Evolutionary conservation across 2,888 invertebrate species (phyloP).

Genomic region (Cancer borealis): DNA sequence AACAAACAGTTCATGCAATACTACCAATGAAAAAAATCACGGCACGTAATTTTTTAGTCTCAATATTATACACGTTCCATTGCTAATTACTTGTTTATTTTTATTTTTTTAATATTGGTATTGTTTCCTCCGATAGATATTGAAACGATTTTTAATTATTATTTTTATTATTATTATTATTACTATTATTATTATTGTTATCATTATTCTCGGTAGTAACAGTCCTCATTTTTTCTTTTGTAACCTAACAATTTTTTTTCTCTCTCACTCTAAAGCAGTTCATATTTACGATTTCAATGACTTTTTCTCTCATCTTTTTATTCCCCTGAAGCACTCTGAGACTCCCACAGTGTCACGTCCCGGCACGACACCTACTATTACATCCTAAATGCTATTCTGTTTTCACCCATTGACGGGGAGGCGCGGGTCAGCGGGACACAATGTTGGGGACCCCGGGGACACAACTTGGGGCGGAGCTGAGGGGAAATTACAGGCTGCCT

Average conservation of each 20-base stretch:
- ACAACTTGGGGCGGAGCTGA: constrained; percentile 43
- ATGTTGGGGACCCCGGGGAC: neutral
- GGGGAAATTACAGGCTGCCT: constrained; percentile 66
- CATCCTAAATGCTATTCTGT: constrained; percentile 54
- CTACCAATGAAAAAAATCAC: constrained; percentile 45
- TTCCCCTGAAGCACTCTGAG: neutral
- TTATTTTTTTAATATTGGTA: neutral
- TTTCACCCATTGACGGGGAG: constrained; percentile 31
- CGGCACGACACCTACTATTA: constrained; percentile 49
- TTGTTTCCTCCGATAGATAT: constrained; percentile 23
- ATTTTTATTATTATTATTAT: constrained; percentile 17
- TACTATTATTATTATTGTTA: neutral
- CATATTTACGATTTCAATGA: neutral
- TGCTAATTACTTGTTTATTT: neutral
- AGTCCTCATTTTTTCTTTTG: neutral
- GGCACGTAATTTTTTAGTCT: neutral
- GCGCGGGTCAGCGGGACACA: neutral
- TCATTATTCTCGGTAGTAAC: neutral
- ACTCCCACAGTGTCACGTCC: constrained; percentile 29
- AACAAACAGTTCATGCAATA: constrained; percentile 17
- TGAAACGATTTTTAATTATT: constrained; percentile 41
- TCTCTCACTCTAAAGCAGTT: neutral
- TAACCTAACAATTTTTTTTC: neutral
- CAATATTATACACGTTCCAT: neutral
- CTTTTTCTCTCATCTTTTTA: neutral